Base-by-base conservation (phyloP, 64 coral and sea anemone species). In the Dendronephthya gigantea region DNA sequence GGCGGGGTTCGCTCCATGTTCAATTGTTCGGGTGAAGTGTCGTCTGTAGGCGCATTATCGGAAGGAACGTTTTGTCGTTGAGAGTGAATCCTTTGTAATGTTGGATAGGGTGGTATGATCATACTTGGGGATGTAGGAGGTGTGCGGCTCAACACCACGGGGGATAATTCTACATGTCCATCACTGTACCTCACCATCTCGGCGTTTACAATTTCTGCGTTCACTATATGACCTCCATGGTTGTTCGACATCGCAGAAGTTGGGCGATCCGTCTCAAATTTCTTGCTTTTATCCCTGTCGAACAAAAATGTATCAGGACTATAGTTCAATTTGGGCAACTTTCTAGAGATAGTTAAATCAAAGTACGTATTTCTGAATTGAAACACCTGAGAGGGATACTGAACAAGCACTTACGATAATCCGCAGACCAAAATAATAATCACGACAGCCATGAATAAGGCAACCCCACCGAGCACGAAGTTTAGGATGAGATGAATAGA, bases 151-250 rank as follows among this genome's bases (percentile, higher is more conserved):
- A 79, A 15, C 22, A 79, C 37, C 19, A 79, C 72, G 8, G 72
- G 72, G 72, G 72, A 79, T 79, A 79, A 39, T 79, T 79, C 32
- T 34, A 39, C 36, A 39, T 79, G 72, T 79, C 72, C 72, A 79
- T 79, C 72, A 34, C 32, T 34, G 72, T 36, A 79, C 72, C 29
- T 19, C 9, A 79, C 36, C 15, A 79, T 39, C 72, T 79, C 72
- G 19, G 55, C 55, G 25, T 62, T 62, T 27, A 62, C 55, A 17
- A 62, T 62, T n/a, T 62, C 19, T 19, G 55, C 19, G 17, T 45
- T 45, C 41, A 45, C 41, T 4, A 45, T 45, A 45, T 45, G 41
- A 4, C 41, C 41, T 45, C 41, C 41, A 45, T 62, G 55, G 17
- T 15, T 22, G 7, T 15, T 62, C 19, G 55, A 62, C 19, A 62